Conservation (phyloP, 2,113 vertebrate species). For the Carlito syrichta region DNA sequence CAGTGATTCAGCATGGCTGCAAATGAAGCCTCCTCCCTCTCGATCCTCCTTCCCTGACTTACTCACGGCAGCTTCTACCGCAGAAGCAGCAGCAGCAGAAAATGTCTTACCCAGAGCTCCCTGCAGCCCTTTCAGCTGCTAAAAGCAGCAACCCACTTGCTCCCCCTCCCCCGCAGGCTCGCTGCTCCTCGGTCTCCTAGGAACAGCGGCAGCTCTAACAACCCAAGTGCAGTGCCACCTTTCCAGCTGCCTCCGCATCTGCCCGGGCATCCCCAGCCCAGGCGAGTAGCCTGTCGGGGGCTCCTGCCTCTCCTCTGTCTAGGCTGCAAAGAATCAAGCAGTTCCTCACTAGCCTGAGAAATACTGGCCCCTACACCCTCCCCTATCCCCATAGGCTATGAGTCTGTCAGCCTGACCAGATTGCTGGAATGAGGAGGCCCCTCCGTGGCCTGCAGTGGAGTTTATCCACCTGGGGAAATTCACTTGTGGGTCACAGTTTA, state of each 20-base stretch:
- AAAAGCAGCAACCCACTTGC: slow-evolving; percentile 78
- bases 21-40: slow-evolving; percentile 69
- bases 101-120: slow-evolving; percentile 79
- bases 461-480: slow-evolving; percentile 57
- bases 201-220: slow-evolving; percentile 67
- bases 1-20: slow-evolving; percentile 82
- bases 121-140: slow-evolving; percentile 76
- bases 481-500: slow-evolving; percentile 24
- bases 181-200: slow-evolving; percentile 76
- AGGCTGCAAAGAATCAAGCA: neutral
- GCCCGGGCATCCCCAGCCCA: slow-evolving; percentile 59
- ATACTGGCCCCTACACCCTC: neutral
- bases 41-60: slow-evolving; percentile 64
- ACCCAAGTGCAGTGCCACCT: slow-evolving; percentile 42
- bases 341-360: slow-evolving; percentile 14
- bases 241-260: slow-evolving; percentile 63
- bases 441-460: slow-evolving; percentile 60
- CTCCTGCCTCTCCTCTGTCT: slow-evolving; percentile 15
- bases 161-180: slow-evolving; percentile 67
- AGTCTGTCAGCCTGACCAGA: slow-evolving; percentile 17
- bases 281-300: neutral
- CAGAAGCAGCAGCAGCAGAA: slow-evolving; percentile 64
- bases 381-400: neutral
- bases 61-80: slow-evolving; percentile 64
- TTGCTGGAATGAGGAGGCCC: slow-evolving; percentile 68